Evolutionary conservation across 1,140 invertebrate genomes (phyloP).

Genomic region (Holcopasites calliopsidis): DNA sequence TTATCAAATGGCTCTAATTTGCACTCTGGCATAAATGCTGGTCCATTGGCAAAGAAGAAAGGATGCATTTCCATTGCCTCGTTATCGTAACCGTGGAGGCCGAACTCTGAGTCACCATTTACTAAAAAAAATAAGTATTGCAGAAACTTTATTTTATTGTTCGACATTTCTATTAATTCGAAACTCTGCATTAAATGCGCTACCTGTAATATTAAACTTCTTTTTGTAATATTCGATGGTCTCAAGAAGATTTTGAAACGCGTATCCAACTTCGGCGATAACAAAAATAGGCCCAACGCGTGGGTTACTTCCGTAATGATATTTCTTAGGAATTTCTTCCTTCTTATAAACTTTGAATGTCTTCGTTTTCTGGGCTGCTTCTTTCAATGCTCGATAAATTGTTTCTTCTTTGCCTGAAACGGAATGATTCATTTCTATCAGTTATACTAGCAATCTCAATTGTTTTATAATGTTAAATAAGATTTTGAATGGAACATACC

Average conservation of each 20-base stretch:
- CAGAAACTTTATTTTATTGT: background rate
- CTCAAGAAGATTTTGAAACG: conserved; percentile 80
- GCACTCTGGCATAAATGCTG: conserved; percentile 81
- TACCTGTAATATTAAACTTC: conserved; percentile 79
- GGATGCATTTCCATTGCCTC: conserved; percentile 82
- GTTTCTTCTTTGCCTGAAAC: conserved; percentile 76
- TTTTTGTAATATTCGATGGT: conserved; percentile 75
- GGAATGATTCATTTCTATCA: background rate
- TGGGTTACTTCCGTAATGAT: conserved; percentile 82
- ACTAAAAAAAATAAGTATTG: conserved; percentile 69
- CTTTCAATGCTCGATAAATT: conserved; percentile 80
- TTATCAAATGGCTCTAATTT: conserved; percentile 82
- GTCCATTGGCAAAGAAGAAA: conserved; percentile 86
- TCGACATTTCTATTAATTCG: background rate
- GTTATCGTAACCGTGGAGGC: conserved; percentile 86
- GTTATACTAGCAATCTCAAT: background rate
- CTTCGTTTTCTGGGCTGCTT: conserved; percentile 70
- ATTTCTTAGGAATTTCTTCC: conserved; percentile 81
- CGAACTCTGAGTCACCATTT: conserved; percentile 79
- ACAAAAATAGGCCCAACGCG: conserved; percentile 82
- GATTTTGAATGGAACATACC: conserved; percentile 74
- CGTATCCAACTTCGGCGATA: conserved; percentile 81
- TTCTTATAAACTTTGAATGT: conserved; percentile 82
- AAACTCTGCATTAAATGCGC: background rate
- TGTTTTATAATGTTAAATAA: background rate